phyloP scores from a whole-genome alignment of 2,113 vertebrate genomes.

The Willisornis vidua region DNA sequence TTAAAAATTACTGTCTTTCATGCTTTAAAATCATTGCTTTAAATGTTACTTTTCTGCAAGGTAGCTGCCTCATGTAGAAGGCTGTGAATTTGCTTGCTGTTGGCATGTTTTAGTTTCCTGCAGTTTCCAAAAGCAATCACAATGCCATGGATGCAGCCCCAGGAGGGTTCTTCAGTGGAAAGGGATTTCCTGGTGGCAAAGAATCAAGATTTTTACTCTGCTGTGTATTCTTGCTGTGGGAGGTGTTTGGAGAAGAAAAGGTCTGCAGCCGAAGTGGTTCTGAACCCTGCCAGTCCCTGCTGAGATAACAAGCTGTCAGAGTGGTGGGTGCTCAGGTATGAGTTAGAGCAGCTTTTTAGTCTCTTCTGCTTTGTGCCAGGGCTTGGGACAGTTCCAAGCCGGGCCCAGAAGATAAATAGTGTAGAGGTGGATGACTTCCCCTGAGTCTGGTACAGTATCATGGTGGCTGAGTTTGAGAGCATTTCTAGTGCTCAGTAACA shows the following conservation, averaged over 20 bases:
- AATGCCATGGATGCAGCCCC: neutral
- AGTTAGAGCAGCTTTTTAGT: neutral
- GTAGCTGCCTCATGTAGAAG: neutral
- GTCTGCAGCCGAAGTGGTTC: neutral
- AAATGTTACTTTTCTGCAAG: neutral
- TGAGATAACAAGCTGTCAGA: neutral
- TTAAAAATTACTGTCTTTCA: neutral
- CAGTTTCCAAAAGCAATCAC: neutral
- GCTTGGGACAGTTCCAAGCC: neutral
- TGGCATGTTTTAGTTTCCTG: neutral
- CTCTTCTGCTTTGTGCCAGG: neutral
- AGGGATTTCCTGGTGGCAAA: conserved; percentile 14
- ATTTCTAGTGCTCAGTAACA: neutral
- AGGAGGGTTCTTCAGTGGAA: neutral
- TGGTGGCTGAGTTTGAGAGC: neutral
- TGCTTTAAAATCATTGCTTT: neutral
- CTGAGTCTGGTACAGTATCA: accelerated
- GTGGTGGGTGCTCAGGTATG: neutral
- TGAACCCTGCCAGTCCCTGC: neutral
- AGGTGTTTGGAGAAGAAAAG: neutral
- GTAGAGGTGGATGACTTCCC: neutral
- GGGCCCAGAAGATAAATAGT: neutral
- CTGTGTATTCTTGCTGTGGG: neutral
- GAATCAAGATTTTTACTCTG: neutral
- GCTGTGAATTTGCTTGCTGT: neutral